Base-by-base conservation (phyloP, 2,113 vertebrate genomes). In the Thomomys bottae region DNA sequence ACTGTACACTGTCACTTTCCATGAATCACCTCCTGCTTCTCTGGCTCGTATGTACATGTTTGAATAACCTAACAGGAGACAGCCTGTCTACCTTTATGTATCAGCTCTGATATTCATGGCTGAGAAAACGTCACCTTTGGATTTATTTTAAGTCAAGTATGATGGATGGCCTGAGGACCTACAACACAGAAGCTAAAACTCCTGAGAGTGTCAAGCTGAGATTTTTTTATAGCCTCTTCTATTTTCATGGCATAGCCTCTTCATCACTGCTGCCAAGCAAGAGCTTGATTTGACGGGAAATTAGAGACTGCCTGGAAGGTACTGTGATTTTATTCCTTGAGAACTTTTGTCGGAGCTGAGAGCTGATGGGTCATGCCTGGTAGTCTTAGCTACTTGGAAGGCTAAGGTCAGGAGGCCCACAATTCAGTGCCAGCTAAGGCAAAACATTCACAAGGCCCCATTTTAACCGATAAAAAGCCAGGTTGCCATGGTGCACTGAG, bases 211-310 rank as follows among this genome's bases (percentile, higher is more conserved):
- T 91, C 77, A 89, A 64, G 59, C 66, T 86, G 38, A 94, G 49
- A 18, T 30, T 36, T 26, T 42, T 8, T 54, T 3, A 54, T 11
- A 9, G 10, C 32, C 15, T 90, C 12, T 57, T 89, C 86, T 93
- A 49, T 93, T 92, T 94, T 84, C 42, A 42, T 91, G 42, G 32
- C 61, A 91, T 78, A 82, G 84, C 75, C 38, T 87, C 76, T 95
- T 92, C 42, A 92, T 96, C 80, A 96, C 17, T 89, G 72, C 92
- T 96, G 85, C 92, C 92, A 96, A 89, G 26, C 11, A 30, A 92
- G 57, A 45, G 66, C 42, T 70, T 30, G 8, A 2, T n/a, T 9
- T 77, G 78, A 87, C 17, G 17, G 57, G 61, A 71, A 88, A 82
- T 91, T 78, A 89, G 34, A 93, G 36, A 84, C 94, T 79, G n/a